Evolutionary conservation across 2,113 vertebrate species (phyloP).

Genomic region (Platysternon megacephalum): DNA sequence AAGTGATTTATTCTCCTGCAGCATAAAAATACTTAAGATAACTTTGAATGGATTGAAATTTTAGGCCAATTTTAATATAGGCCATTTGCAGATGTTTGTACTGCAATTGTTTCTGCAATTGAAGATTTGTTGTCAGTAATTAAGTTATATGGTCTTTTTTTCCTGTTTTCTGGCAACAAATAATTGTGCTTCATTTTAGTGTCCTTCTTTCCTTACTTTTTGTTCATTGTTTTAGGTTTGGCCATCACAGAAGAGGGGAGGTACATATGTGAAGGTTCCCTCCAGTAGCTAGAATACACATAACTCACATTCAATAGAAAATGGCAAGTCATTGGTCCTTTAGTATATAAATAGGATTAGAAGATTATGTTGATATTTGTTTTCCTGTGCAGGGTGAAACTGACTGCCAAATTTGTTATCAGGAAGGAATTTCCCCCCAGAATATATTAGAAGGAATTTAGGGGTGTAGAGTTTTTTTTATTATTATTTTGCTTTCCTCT

Average conservation of each 20-base stretch:
- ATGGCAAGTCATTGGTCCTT: not conserved
- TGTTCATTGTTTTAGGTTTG: not conserved
- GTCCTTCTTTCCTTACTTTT: not conserved
- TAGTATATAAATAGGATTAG: not conserved
- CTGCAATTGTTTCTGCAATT: not conserved
- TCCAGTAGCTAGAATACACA: not conserved
- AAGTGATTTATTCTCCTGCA: not conserved
- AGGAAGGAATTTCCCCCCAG: not conserved
- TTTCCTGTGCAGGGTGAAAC: not conserved
- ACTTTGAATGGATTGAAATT: not conserved
- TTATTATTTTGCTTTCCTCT: not conserved
- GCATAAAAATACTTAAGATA: not conserved
- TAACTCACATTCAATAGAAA: not conserved
- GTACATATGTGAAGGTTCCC: not conserved
- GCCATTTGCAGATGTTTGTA: too few relatives aligned
- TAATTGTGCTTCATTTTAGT: not conserved
- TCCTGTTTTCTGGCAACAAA: not conserved
- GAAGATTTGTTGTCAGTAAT: not conserved
- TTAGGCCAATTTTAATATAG: not conserved
- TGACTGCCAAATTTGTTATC: not conserved
- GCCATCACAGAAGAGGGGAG: not conserved
- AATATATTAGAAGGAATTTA: not conserved
- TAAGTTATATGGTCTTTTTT: not conserved
- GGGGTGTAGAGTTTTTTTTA: not conserved
- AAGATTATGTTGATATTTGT: not conserved